phyloP scores from a whole-genome alignment of 2,113 vertebrate species.

The Lasiurus borealis region DNA sequence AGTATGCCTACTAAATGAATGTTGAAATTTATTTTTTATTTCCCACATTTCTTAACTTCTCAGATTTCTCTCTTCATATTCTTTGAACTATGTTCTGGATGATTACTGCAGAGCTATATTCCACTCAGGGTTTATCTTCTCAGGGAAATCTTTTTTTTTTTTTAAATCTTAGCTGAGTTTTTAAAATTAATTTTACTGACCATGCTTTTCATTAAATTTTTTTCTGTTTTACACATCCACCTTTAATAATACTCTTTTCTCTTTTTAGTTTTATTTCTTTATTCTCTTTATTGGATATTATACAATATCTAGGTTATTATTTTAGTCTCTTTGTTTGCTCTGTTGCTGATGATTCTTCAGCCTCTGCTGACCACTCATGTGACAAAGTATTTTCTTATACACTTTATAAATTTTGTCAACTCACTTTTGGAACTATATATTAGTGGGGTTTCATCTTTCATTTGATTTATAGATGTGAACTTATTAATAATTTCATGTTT shows the following conservation, averaged over 20 bases:
- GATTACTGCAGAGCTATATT: neutral
- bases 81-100: neutral
- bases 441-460: neutral
- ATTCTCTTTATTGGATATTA: neutral
- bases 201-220: neutral
- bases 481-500: neutral
- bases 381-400: neutral
- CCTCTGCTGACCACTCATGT: neutral
- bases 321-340: neutral
- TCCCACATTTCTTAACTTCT: neutral
- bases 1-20: no score
- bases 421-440: slow-evolving; percentile 26
- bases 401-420: neutral
- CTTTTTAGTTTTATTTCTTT: neutral
- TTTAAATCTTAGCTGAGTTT: neutral
- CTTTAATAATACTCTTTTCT: neutral
- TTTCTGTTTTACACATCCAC: neutral
- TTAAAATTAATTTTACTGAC: neutral
- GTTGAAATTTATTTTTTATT: neutral
- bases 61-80: neutral
- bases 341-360: neutral
- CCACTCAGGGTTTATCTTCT: neutral
- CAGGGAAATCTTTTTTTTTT: neutral
- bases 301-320: neutral
- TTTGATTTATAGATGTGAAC: neutral